Percentiles rank a stretch among this genome's conserved stretches.
These are phyloP conservation scores for Drosophila truncata DNA, from an alignment of 1,140 invertebrate species.

Conservation along the genomic window DNA sequence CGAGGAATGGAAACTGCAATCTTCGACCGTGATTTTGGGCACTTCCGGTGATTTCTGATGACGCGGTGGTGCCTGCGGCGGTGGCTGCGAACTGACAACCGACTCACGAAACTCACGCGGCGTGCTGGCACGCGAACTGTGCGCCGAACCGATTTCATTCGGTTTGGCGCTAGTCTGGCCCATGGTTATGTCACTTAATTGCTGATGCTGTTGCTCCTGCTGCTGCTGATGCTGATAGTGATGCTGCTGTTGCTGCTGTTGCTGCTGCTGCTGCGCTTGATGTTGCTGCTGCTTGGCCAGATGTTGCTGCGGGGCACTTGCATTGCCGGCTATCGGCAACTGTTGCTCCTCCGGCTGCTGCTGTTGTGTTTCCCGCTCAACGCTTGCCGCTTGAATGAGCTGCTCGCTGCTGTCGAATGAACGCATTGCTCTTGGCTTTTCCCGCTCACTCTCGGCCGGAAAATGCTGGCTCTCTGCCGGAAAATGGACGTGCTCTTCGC, in stretches of 20 bases:
- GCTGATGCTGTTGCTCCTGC: slow-evolving; percentile 34
- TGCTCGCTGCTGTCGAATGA: slow-evolving; percentile 17
- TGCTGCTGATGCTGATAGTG: slow-evolving; percentile 44
- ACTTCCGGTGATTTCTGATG: slow-evolving; percentile 58
- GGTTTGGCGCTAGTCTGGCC: slow-evolving; percentile 77
- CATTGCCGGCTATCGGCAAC: slow-evolving; percentile 44
- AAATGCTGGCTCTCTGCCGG: slow-evolving; percentile 28
- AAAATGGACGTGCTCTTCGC: slow-evolving; percentile 16
- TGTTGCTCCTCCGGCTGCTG: slow-evolving; percentile 38
- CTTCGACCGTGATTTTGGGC: slow-evolving; percentile 77
- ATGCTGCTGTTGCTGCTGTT: slow-evolving; percentile 8
- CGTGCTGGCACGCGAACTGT: slow-evolving; percentile 65
- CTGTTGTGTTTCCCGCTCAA: slow-evolving; percentile 61
- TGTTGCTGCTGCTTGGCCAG: slow-evolving; percentile 28
- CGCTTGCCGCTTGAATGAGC: slow-evolving; percentile 80
- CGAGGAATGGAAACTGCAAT: slow-evolving; percentile 60
- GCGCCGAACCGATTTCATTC: slow-evolving; percentile 53
- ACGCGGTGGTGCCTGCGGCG: slow-evolving; percentile 56
- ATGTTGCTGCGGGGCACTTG: slow-evolving; percentile 55
- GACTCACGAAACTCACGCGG: slow-evolving; percentile 79
- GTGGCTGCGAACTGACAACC: slow-evolving; percentile 34
- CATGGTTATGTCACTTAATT: slow-evolving; percentile 69
- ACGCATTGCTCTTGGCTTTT: slow-evolving; percentile 27
- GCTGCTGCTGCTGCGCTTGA: slow-evolving; percentile 44
- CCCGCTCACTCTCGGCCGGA: slow-evolving; percentile 28